Percentiles rank a stretch among this genome's conserved stretches.
Evolutionary conservation across 1,140 invertebrate genomes (phyloP).

Genomic region (Leucophenga varia): DNA sequence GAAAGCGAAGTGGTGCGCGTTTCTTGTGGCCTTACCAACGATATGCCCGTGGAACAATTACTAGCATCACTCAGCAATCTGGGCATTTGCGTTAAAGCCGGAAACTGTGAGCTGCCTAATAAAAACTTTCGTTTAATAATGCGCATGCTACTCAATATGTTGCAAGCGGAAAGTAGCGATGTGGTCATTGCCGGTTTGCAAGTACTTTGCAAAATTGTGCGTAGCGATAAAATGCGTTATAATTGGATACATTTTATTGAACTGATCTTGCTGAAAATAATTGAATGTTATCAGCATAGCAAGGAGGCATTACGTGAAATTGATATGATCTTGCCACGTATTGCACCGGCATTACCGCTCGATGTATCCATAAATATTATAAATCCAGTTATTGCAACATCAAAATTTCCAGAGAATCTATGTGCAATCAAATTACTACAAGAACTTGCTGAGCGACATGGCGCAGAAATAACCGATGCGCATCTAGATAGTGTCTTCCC

Average conservation of each 20-base stretch:
- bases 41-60: constrained; percentile 37
- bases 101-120: constrained; percentile 57
- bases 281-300: constrained; percentile 78
- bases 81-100: constrained; percentile 56
- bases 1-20: constrained; percentile 57
- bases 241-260: constrained; percentile 85
- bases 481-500: constrained; percentile 80
- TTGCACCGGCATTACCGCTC: constrained; percentile 72
- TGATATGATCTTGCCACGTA: constrained; percentile 65
- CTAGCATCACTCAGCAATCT: constrained; percentile 54
- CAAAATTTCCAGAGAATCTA: constrained; percentile 81
- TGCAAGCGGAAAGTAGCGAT: constrained; percentile 68
- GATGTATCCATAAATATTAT: constrained; percentile 65
- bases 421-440: constrained; percentile 92
- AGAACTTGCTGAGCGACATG: constrained; percentile 75
- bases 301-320: constrained; percentile 67
- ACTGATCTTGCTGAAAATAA: constrained; percentile 81
- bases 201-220: constrained; percentile 79
- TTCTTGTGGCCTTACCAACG: constrained; percentile 45
- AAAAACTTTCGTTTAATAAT: constrained; percentile 71
- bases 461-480: constrained; percentile 69
- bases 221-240: constrained; percentile 70
- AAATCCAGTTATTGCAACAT: constrained; percentile 81
- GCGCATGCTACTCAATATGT: constrained; percentile 71
- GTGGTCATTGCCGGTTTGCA: constrained; percentile 72